phyloP scores from a whole-genome alignment of 2,113 vertebrate species.

The Columbina picui region DNA sequence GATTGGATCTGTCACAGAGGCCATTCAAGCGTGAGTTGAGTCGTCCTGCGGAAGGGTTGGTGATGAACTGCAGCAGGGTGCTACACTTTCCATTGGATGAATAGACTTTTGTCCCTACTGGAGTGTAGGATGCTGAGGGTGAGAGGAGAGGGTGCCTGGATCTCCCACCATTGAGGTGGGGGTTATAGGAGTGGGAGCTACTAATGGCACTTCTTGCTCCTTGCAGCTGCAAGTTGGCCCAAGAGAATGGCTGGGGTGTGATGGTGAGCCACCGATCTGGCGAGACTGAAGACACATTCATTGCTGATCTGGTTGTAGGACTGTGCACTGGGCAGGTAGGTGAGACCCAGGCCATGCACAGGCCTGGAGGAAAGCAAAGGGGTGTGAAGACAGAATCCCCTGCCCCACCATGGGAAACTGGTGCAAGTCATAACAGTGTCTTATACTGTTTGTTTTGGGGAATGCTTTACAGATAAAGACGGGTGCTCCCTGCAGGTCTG shows the following conservation, averaged over 20 bases:
- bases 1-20: constrained; percentile 90
- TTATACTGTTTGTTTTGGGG: constrained; percentile 27
- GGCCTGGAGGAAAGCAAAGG: not conserved
- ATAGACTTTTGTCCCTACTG: not conserved
- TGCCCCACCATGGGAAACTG: not conserved
- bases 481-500: constrained; percentile 92
- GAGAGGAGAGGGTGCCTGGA: not conserved
- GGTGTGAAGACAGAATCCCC: not conserved
- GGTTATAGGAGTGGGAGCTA: not conserved
- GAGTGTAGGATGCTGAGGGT: not conserved
- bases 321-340: constrained; percentile 93
- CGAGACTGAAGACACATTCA: constrained; percentile 94
- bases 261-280: constrained; percentile 96
- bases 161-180: not conserved
- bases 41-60: not conserved
- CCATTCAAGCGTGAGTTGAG: constrained; percentile 90
- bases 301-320: constrained; percentile 93
- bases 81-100: fast-evolving
- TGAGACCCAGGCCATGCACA: not conserved
- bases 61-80: not conserved
- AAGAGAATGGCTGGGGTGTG: constrained; percentile 95
- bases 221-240: constrained; percentile 90
- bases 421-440: not conserved
- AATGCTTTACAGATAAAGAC: constrained; percentile 89
- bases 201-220: not conserved